phyloP scores from a whole-genome alignment of 2,888 invertebrate genomes.

The Alentia gelatinosa region DNA sequence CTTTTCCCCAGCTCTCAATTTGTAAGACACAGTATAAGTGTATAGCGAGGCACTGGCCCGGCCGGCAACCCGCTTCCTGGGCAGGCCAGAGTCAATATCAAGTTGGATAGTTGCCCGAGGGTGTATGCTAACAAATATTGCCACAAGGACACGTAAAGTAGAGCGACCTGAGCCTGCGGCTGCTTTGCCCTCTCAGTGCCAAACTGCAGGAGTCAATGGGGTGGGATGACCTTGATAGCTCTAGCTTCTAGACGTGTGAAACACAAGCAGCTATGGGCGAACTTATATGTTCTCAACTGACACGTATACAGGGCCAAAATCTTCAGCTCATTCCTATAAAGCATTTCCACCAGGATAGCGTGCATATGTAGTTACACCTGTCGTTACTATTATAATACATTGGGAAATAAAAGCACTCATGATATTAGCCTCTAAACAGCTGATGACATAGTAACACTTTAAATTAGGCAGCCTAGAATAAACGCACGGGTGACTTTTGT shows the following conservation, averaged over 20 bases:
- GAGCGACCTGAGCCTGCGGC: neutral
- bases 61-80: neutral
- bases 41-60: neutral
- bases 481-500: neutral
- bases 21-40: neutral
- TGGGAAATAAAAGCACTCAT: too few relatives aligned
- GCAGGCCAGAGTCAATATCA: conserved; percentile 32
- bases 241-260: neutral
- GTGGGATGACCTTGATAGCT: neutral
- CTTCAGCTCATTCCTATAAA: too few relatives aligned
- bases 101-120: neutral
- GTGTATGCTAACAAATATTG: conserved; percentile 49
- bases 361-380: too few relatives aligned
- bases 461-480: neutral
- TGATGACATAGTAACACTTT: too few relatives aligned
- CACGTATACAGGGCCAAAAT: neutral
- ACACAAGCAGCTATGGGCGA: neutral
- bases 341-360: too few relatives aligned
- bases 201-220: neutral
- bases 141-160: conserved; percentile 38
- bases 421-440: too few relatives aligned
- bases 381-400: too few relatives aligned
- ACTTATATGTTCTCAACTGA: neutral
- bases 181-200: neutral
- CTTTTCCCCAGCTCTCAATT: neutral